phyloP scores from a whole-genome alignment of 1,140 invertebrate genomes.

The Brachionus plicatilis region DNA sequence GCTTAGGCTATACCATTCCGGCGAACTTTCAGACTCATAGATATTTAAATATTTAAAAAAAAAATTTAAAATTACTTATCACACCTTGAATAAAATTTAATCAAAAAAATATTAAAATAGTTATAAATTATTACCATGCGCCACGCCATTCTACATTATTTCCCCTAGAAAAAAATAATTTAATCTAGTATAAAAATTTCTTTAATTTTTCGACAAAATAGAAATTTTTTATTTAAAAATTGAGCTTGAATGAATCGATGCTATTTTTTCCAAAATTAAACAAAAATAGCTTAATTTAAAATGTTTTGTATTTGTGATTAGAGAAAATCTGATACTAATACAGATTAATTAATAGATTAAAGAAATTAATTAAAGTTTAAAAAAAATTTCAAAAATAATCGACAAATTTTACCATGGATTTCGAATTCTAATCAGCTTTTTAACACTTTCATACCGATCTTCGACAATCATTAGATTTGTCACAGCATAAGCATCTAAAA shows the following conservation, averaged over 20 bases:
- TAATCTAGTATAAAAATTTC: too few species aligned
- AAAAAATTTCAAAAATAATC: neutral
- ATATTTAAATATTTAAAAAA: neutral
- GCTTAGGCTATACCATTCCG: constrained; percentile 77
- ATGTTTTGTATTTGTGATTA: too few species aligned
- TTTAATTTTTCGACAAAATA: too few species aligned
- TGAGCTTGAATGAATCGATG: too few species aligned
- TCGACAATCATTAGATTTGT: constrained; percentile 66
- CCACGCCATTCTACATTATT: constrained; percentile 97
- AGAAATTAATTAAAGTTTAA: neutral
- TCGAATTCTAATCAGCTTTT: constrained; percentile 76
- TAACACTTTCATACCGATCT: neutral
- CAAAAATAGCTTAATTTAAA: too few species aligned
- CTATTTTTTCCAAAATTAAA: too few species aligned
- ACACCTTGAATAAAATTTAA: neutral
- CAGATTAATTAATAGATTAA: too few species aligned
- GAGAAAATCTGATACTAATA: too few species aligned
- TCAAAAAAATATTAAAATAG: neutral
- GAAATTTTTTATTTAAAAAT: too few species aligned
- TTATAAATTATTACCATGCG: constrained; percentile 5
- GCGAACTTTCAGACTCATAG: neutral
- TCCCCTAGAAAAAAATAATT: constrained; percentile 60
- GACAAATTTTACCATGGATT: constrained; percentile 70
- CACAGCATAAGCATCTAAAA: constrained; percentile 78
- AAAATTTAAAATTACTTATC: neutral